Conservation (phyloP, 2,113 vertebrate genomes). For the Microcebus jonahi region DNA sequence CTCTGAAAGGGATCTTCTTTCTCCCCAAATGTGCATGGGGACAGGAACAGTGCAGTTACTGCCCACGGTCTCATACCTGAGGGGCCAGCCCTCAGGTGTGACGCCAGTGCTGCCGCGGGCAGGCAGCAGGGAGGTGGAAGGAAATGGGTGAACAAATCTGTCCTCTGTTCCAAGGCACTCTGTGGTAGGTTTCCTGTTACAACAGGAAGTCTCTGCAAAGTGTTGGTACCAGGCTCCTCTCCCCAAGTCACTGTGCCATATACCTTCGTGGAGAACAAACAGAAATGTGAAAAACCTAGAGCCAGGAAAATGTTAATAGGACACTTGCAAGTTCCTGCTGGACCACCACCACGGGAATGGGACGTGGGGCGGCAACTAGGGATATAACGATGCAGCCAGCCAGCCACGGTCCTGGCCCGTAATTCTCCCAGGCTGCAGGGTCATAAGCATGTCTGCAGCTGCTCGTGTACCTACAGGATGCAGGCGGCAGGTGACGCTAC, state of each 20-base stretch:
- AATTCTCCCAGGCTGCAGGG: fast-evolving
- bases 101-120: neutral
- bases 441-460: fast-evolving
- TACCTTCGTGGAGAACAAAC: neutral
- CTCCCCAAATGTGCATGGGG: neutral
- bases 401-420: neutral
- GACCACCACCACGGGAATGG: neutral
- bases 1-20: neutral
- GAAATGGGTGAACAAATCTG: neutral
- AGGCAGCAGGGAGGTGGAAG: neutral
- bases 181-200: neutral
- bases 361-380: neutral
- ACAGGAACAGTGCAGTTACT: neutral
- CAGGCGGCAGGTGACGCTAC: neutral
- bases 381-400: neutral
- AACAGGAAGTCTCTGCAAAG: neutral
- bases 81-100: neutral
- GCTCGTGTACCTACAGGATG: too few species aligned
- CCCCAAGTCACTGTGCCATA: neutral
- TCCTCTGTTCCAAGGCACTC: neutral
- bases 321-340: neutral
- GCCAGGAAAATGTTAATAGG: neutral
- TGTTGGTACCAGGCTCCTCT: neutral
- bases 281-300: neutral
- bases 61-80: neutral